Evolutionary conservation across 2,113 vertebrate genomes (phyloP).

Genomic region (Sciurus niger): DNA sequence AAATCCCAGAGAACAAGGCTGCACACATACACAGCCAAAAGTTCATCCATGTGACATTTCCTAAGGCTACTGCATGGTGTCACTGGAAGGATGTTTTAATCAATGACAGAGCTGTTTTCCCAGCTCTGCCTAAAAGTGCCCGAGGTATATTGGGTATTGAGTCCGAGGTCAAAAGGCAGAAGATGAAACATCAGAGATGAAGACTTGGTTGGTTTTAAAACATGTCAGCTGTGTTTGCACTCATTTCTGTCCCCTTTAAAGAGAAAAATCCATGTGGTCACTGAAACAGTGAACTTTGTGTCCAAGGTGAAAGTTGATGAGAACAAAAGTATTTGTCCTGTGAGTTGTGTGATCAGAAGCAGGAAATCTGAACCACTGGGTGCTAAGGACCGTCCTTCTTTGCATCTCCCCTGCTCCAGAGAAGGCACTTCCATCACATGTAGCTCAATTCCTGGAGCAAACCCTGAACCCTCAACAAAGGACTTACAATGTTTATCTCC

Average conservation of each 20-base stretch:
- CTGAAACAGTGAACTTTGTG: neutral
- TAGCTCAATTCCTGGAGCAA: slow-evolving; percentile 3
- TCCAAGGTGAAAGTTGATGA: neutral
- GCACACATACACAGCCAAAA: neutral
- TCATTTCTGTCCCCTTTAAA: neutral
- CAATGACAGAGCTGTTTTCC: slow-evolving; percentile 67
- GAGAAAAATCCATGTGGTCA: neutral
- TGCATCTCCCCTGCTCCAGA: neutral
- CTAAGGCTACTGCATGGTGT: slow-evolving; percentile 50
- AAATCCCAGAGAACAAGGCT: slow-evolving; percentile 62
- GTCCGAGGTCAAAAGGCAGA: slow-evolving; percentile 21
- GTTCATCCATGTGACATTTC: slow-evolving; percentile 42
- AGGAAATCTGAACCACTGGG: neutral
- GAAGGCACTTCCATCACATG: neutral
- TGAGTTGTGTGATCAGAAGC: neutral
- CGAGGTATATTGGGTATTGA: neutral
- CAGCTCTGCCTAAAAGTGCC: slow-evolving; percentile 49
- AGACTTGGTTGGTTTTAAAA: slow-evolving; percentile 36
- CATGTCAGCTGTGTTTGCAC: neutral
- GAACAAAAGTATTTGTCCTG: slow-evolving; percentile 49
- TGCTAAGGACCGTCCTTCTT: neutral
- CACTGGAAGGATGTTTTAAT: slow-evolving; percentile 44
- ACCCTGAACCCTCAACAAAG: neutral
- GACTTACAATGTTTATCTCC: neutral
- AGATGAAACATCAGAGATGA: neutral